Conservation (phyloP, 2,888 invertebrate genomes). For the Drosophila helvetica region DNA sequence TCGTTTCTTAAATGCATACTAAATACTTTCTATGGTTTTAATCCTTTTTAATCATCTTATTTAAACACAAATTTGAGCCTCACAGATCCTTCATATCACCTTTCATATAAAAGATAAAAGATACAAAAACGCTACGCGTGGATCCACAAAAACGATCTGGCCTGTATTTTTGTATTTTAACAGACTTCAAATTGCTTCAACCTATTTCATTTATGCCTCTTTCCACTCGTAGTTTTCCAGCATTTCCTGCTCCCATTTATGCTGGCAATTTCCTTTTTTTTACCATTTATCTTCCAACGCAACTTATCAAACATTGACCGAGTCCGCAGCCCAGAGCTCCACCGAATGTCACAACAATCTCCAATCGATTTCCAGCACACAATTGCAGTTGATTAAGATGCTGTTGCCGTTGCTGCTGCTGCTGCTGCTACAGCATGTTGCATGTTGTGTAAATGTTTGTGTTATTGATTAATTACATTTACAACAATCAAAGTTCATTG, state of each 20-base stretch:
- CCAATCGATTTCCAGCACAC: conserved; percentile 33
- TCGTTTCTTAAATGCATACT: too few species aligned
- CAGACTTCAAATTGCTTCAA: too few species aligned
- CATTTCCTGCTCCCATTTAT: not conserved
- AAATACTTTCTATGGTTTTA: too few species aligned
- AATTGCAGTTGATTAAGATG: conserved; percentile 66
- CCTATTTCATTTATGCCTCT: too few species aligned
- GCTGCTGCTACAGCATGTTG: conserved; percentile 11
- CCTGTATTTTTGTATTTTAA: too few species aligned
- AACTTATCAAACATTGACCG: conserved; percentile 24
- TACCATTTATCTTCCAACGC: conserved; percentile 5
- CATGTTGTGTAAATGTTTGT: conserved; percentile 68
- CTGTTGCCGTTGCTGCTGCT: conserved; percentile 11
- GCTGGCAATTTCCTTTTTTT: not conserved
- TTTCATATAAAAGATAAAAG: too few species aligned
- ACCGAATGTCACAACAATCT: conserved; percentile 42
- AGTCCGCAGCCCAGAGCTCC: conserved; percentile 3
- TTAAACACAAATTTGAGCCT: too few species aligned
- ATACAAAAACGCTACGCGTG: too few species aligned
- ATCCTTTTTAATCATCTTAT: too few species aligned
- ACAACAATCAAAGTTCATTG: conserved; percentile 77
- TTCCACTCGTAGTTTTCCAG: too few species aligned
- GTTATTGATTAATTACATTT: conserved; percentile 80
- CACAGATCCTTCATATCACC: too few species aligned
- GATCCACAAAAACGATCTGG: too few species aligned